Percentiles rank a stretch among this genome's conserved stretches.
phyloP scores from a whole-genome alignment of 2,113 vertebrate species.

The Empidonax alnorum region DNA sequence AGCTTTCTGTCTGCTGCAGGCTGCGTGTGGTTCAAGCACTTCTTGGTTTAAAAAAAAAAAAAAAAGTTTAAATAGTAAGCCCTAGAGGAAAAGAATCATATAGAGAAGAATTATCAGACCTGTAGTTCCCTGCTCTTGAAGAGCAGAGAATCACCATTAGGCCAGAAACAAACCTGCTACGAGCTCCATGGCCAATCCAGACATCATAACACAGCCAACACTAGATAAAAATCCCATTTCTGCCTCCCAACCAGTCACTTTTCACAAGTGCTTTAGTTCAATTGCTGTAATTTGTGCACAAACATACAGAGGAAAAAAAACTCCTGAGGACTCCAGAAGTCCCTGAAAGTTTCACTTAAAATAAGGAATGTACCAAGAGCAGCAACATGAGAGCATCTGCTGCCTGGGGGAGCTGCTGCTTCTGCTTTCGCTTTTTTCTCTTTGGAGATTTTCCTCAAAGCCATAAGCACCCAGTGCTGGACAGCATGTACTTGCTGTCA shows the following conservation, averaged over 20 bases:
- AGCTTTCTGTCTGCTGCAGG: accelerated
- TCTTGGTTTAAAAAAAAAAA: too few relatives aligned
- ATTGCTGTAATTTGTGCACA: background rate
- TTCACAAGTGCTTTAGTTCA: background rate
- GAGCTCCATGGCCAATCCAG: accelerated
- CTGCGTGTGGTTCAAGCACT: background rate
- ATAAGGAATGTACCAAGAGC: background rate
- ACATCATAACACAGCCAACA: background rate
- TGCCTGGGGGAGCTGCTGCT: background rate
- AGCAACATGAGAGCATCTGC: background rate
- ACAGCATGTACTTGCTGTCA: background rate
- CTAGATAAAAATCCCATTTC: background rate
- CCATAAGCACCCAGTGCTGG: background rate
- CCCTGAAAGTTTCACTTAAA: background rate
- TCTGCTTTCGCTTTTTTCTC: background rate
- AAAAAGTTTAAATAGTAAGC: background rate
- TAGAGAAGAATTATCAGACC: background rate
- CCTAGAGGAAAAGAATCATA: background rate
- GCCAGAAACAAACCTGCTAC: background rate
- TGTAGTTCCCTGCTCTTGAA: background rate
- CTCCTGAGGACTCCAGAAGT: background rate
- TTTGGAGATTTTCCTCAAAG: background rate
- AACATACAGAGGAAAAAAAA: background rate
- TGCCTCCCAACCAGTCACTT: background rate
- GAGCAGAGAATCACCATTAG: background rate